phyloP scores from a whole-genome alignment of 2,888 invertebrate species.

The Nasonovia ribisnigri region DNA sequence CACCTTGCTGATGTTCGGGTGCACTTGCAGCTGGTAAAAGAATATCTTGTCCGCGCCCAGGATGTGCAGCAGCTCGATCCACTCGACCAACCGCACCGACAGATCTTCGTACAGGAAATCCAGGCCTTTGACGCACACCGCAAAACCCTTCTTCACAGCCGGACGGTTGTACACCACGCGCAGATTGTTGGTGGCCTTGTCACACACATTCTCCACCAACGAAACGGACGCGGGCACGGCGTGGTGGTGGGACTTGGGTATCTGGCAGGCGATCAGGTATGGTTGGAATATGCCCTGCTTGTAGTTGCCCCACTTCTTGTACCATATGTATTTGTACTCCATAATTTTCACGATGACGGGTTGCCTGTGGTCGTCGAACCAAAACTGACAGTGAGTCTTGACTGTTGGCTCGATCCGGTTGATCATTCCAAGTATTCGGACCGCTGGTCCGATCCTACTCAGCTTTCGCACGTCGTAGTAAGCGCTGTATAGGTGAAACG shows the following conservation, averaged over 20 bases:
- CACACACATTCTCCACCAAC: conserved; percentile 86
- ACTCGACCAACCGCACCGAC: conserved; percentile 90
- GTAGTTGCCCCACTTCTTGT: conserved; percentile 94
- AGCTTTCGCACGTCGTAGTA: conserved; percentile 86
- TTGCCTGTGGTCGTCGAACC: conserved; percentile 87
- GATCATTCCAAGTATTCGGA: conserved; percentile 89
- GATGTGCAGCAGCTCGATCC: conserved; percentile 89
- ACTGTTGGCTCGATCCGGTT: conserved; percentile 88
- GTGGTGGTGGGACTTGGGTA: conserved; percentile 80
- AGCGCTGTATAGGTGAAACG: conserved; percentile 86
- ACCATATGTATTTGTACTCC: conserved; percentile 95
- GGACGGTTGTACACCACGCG: conserved; percentile 86
- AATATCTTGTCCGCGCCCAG: conserved; percentile 93
- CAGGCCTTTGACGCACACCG: conserved; percentile 93
- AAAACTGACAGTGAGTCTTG: conserved; percentile 87
- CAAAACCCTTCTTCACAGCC: conserved; percentile 81
- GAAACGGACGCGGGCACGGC: conserved; percentile 87
- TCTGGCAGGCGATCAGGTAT: conserved; percentile 88
- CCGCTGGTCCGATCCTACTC: conserved; percentile 85
- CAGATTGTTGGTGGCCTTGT: conserved; percentile 87
- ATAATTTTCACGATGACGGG: conserved; percentile 85
- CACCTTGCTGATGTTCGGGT: conserved; percentile 91
- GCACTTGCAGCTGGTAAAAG: conserved; percentile 89
- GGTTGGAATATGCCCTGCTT: conserved; percentile 92
- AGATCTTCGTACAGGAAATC: conserved; percentile 93